Evolutionary conservation across 2,888 invertebrate genomes (phyloP).

Genomic region (Vanessa cardui): DNA sequence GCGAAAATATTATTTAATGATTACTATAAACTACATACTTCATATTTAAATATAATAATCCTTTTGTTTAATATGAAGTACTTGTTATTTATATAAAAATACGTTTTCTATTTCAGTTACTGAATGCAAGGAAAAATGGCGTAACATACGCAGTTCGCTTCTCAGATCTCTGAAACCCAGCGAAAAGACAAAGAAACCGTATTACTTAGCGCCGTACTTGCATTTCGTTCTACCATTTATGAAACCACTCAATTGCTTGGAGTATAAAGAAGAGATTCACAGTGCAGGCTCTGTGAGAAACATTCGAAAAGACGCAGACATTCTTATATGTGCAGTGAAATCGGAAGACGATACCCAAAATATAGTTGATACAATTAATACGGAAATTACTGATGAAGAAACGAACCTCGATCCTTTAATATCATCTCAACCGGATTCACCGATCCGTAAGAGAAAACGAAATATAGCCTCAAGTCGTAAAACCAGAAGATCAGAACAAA

Average conservation of each 20-base stretch:
- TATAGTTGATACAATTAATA: slow-evolving; percentile 6
- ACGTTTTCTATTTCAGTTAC: slow-evolving; percentile 45
- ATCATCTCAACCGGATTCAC: slow-evolving; percentile 13
- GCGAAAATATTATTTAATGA: too few species aligned
- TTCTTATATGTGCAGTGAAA: slow-evolving; percentile 33
- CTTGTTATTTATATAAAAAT: not conserved
- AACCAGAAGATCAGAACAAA: slow-evolving; percentile 1
- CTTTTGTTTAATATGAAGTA: not conserved
- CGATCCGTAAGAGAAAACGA: slow-evolving; percentile 23
- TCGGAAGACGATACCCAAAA: slow-evolving; percentile 23
- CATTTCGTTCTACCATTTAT: slow-evolving; percentile 51
- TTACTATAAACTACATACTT: too few species aligned
- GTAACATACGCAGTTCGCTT: slow-evolving; percentile 52
- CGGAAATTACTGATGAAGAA: slow-evolving; percentile 13
- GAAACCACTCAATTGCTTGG: slow-evolving; percentile 41
- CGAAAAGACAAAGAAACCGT: slow-evolving; percentile 49
- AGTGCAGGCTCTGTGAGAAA: slow-evolving; percentile 8
- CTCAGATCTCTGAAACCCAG: slow-evolving; percentile 49
- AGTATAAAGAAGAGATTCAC: slow-evolving; percentile 27
- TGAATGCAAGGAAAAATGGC: slow-evolving; percentile 55
- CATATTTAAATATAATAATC: too few species aligned
- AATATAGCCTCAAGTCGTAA: slow-evolving; percentile 11
- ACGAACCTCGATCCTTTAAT: slow-evolving; percentile 2
- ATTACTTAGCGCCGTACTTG: slow-evolving; percentile 49
- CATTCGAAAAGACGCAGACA: slow-evolving; percentile 24